Percentiles rank a stretch among this genome's conserved stretches.
Evolutionary conservation across 2,113 vertebrate species (phyloP).

Genomic region (Pyrgilauda ruficollis): DNA sequence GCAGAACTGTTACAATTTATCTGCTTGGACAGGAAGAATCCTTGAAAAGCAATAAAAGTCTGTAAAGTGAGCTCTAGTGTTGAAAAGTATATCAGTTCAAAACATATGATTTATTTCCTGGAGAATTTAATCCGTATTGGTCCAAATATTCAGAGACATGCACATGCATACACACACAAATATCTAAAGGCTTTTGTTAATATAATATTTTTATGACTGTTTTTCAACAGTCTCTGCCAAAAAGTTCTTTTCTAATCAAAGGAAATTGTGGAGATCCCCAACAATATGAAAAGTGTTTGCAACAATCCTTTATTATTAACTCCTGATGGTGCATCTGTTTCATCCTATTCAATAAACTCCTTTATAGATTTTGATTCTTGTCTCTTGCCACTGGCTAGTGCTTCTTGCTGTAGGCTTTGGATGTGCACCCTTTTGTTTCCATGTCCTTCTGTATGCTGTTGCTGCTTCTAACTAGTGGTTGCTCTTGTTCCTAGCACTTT

Average conservation of each 20-base stretch:
- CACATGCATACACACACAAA: neutral
- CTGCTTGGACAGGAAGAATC: neutral
- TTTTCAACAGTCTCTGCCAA: neutral
- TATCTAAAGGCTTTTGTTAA: neutral
- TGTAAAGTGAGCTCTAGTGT: neutral
- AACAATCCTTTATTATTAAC: constrained; percentile 43
- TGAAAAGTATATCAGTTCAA: neutral
- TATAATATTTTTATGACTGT: neutral
- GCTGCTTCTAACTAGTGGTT: neutral
- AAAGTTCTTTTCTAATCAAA: neutral
- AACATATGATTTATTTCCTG: neutral
- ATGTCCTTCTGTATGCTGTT: neutral
- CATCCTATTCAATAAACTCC: constrained; percentile 18
- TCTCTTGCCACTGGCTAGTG: neutral
- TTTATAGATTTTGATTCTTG: constrained; percentile 13
- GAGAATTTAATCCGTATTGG: neutral
- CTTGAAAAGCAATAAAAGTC: neutral
- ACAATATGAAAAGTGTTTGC: constrained; percentile 18
- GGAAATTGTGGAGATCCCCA: neutral
- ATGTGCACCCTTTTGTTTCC: neutral
- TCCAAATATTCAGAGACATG: neutral
- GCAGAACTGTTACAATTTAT: neutral
- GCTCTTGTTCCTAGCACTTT: neutral
- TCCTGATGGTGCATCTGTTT: constrained; percentile 52
- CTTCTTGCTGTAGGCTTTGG: neutral